Evolutionary conservation across 2,888 invertebrate genomes (phyloP).

Genomic region (Drosophila anomelani): DNA sequence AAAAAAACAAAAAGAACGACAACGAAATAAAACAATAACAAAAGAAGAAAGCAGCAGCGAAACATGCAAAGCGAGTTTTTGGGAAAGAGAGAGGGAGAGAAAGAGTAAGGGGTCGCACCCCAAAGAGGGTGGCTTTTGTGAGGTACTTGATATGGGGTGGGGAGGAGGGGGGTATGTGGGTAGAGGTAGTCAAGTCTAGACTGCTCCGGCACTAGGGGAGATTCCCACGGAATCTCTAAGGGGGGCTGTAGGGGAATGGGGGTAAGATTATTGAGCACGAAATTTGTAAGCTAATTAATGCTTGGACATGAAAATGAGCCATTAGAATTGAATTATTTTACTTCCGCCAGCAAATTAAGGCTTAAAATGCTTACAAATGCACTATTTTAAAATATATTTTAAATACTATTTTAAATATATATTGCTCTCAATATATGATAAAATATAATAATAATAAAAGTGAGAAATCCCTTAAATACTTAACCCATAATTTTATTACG

Average conservation of each 20-base stretch:
- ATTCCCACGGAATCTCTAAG: background rate
- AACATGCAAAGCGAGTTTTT: slow-evolving; percentile 28
- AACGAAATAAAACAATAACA: slow-evolving; percentile 29
- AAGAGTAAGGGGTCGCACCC: background rate
- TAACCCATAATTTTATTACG: too few species aligned
- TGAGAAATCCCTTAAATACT: too few species aligned
- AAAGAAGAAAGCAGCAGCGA: slow-evolving; percentile 32
- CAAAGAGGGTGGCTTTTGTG: background rate
- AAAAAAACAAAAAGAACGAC: slow-evolving; percentile 22
- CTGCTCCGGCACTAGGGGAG: slow-evolving; percentile 2
- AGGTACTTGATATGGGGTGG: background rate
- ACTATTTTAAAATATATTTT: too few species aligned
- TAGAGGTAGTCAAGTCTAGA: slow-evolving; percentile 8
- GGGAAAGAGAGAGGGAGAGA: background rate
- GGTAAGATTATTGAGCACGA: background rate
- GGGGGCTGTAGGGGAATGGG: background rate
- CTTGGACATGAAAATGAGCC: background rate
- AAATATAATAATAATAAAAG: too few species aligned
- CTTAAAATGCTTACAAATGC: background rate
- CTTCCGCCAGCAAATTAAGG: background rate
- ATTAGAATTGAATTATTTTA: background rate
- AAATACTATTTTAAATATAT: too few species aligned
- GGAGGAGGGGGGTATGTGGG: background rate
- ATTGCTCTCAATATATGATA: too few species aligned
- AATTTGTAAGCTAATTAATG: slow-evolving; percentile 2